Base-by-base conservation (phyloP, 2,797 vertebrate species). In the Valencia hispanica region DNA sequence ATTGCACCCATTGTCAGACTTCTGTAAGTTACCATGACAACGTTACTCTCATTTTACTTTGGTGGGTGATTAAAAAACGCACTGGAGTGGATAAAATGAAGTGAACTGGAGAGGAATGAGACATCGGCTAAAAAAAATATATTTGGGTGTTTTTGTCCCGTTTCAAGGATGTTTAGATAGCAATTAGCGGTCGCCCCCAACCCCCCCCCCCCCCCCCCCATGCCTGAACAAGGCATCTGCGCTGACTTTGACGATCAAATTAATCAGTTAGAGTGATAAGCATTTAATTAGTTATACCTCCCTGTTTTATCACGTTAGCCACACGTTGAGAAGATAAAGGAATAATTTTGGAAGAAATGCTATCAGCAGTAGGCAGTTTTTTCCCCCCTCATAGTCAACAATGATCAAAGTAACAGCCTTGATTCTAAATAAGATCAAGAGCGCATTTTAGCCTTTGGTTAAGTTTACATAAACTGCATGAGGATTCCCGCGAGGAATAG, bases 21-120 rank as follows among this genome's bases (percentile, higher is more conserved):
- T 85, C 92, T 88, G 87, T 81, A 91, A 53, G 96, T 97, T 96
- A 90, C 96, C 95, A 96, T 96, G 95, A 96, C 90, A 95, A 97
- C 96, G 45, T 88, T 68, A 65, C 92, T 86, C 87, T 93, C 96
- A 93, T 96, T 95, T 94, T 94, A 75, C 73, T 68, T n/a, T 51
- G 22, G 70, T 34, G 50, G 95, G 91, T 93, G 94, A 96, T 97
- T 96, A 97, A 96, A 96, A 94, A 92, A 85, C 83, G 88, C 93
- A 94, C 85, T 74, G 65, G 79, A 74, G 75, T 79, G 88, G 73
- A 87, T 83, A 70, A 83, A 85, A 84, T 73, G 73, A 79, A 78
- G 83, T 78, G 79, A 85, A 85, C 68, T 81, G 73, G 68, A 79
- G 73, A 79, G 79, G 76, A 90, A 80, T 81, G 45, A 30, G 72